A percentile compares a stretch with the other conserved stretches of the same genome.
Evolutionary conservation across 2,113 vertebrate genomes (phyloP).

Genomic region (Lasiurus borealis): DNA sequence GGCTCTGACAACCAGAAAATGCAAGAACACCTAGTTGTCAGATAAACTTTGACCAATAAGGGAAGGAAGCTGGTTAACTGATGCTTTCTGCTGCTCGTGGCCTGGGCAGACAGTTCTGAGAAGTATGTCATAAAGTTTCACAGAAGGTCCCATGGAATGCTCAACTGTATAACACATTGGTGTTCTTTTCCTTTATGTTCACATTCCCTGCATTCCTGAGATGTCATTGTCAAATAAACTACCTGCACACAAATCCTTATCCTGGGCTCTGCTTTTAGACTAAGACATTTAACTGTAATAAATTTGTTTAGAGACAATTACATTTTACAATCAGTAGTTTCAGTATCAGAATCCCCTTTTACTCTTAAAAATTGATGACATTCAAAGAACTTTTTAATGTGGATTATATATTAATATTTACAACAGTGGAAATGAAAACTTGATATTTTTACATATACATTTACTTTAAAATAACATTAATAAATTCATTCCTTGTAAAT

Average conservation of each 20-base stretch:
- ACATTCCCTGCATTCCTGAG: neutral
- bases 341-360: neutral
- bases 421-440: neutral
- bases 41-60: neutral
- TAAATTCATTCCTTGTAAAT: neutral
- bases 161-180: neutral
- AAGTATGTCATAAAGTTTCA: neutral
- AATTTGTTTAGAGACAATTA: neutral
- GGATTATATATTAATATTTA: neutral
- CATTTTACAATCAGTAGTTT: neutral
- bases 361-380: neutral
- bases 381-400: neutral
- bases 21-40: neutral
- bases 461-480: neutral
- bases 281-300: neutral
- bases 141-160: neutral
- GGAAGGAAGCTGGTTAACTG: neutral
- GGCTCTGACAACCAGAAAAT: neutral
- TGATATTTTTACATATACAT: constrained; percentile 10
- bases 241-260: neutral
- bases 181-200: neutral
- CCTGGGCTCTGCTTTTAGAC: neutral
- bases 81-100: neutral
- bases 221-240: neutral
- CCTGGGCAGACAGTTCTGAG: neutral